Evolutionary conservation across 2,888 invertebrate genomes (phyloP), one percentile per base, ranked within the genome.

Genomic region (Cephonodes hylas): DNA sequence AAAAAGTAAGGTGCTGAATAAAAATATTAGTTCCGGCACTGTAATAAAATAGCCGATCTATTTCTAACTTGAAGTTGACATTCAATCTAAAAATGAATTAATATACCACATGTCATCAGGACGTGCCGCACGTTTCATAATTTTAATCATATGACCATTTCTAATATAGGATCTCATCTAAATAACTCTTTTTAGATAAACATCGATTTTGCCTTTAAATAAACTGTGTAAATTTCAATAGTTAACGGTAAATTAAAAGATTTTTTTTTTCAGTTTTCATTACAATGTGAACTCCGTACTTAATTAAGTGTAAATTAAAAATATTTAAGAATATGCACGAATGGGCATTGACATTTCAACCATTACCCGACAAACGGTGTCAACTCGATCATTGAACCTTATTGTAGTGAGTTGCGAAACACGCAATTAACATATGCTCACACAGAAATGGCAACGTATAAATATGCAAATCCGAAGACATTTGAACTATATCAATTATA

Each of bases 331-430:
- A 58, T 38, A 59, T 53, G 58, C 61, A 57, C 61, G 44, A 42
- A 53, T 73, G 68, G 66, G 46, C 69, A 73, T 69, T 76, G 71
- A 76, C 74, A 68, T 66, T 70, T 59, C 56, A 60, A 58, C 60
- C 58, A 63, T 59, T 56, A 59, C 63, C 64, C 58, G 65, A 62
- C 71, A 62, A 69, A 64, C 70, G 70, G 75, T 73, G 74, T 73
- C 74, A 75, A 68, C 67, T 73, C 79, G 86, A 75, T 67, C 88
- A 68, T 79, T 88, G 88, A 89, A 85, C 89, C 71, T 66, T 66
- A 91, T 91, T 90, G 91, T 89, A 81, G 67, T 71, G 63, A 64
- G 71, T 89, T 89, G 91, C 91, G 78, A 91, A 91, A 89, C 82
- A 74, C 66, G 64, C 61, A 72, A 80, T 80, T 79, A 74, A 73